These are phyloP conservation scores for Eupsittula cactorum DNA, from an alignment of 2,113 vertebrate genomes.

Conservation along the genomic window DNA sequence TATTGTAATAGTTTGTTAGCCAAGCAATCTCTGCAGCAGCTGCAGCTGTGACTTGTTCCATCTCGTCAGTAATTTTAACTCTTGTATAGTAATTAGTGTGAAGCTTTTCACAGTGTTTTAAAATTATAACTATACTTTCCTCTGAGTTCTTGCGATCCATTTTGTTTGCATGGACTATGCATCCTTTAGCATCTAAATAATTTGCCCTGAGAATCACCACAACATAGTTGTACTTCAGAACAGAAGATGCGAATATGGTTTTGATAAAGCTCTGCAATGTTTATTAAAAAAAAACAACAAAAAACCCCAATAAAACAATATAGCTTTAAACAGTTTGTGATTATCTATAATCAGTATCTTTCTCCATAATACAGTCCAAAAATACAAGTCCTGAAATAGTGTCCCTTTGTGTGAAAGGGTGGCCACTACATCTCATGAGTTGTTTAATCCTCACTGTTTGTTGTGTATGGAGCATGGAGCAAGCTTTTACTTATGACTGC, in stretches of 20 bases:
- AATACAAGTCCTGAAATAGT: not conserved
- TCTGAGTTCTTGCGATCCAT: not conserved
- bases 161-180: not conserved
- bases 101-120: not conserved
- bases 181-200: not conserved
- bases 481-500: constrained; percentile 56
- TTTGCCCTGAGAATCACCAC: not conserved
- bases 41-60: constrained; percentile 16
- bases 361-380: not conserved
- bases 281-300: not conserved
- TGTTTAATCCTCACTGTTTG: constrained; percentile 9
- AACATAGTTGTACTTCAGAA: not conserved
- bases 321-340: not conserved
- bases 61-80: constrained; percentile 18
- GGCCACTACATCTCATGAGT: not conserved
- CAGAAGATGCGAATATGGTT: not conserved
- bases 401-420: not conserved
- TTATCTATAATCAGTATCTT: not conserved
- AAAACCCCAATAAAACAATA: not conserved
- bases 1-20: constrained; percentile 14
- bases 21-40: constrained; percentile 11
- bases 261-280: not conserved
- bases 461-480: not conserved
- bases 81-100: not conserved
- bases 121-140: not conserved